Evolutionary conservation across 37 sponge, comb jelly and placozoan genomes (phyloP).

Genomic region (Crambe crambe): DNA sequence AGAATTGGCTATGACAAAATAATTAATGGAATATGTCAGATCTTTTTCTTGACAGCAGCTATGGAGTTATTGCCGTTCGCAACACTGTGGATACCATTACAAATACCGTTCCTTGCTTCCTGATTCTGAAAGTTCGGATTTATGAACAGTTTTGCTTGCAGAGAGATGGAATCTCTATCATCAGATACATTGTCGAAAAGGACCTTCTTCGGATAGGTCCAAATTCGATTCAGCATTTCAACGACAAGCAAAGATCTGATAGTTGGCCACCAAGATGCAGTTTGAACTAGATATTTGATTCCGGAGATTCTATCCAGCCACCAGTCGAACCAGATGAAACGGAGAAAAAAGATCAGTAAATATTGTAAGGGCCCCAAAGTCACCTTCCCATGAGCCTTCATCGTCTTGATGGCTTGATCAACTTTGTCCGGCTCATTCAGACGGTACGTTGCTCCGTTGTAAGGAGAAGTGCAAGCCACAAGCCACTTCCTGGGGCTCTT

Average conservation of each 20-base stretch:
- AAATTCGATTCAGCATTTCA: conserved; percentile 44
- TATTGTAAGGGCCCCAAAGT: conserved; percentile 67
- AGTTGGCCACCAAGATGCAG: conserved; percentile 51
- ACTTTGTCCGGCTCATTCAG: conserved; percentile 65
- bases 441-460: conserved; percentile 71
- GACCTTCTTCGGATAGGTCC: conserved; percentile 67
- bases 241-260: conserved; percentile 29
- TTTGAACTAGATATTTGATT: conserved; percentile 76
- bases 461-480: conserved; percentile 70
- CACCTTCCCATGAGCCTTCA: conserved; percentile 54
- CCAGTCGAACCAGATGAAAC: conserved; percentile 70
- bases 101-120: background rate
- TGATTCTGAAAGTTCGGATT: too few relatives aligned
- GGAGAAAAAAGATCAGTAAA: conserved; percentile 71
- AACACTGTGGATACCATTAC: background rate
- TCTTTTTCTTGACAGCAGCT: too few relatives aligned
- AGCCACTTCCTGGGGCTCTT: conserved; percentile 64
- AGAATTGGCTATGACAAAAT: too few relatives aligned
- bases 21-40: too few relatives aligned
- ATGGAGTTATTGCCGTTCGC: background rate
- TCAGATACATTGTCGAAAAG: conserved; percentile 50
- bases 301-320: conserved; percentile 47
- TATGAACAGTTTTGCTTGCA: background rate
- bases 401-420: conserved; percentile 46
- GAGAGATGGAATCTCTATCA: background rate